phyloP scores from a whole-genome alignment of 1,140 invertebrate genomes.

The Drosophila kurseongensis region DNA sequence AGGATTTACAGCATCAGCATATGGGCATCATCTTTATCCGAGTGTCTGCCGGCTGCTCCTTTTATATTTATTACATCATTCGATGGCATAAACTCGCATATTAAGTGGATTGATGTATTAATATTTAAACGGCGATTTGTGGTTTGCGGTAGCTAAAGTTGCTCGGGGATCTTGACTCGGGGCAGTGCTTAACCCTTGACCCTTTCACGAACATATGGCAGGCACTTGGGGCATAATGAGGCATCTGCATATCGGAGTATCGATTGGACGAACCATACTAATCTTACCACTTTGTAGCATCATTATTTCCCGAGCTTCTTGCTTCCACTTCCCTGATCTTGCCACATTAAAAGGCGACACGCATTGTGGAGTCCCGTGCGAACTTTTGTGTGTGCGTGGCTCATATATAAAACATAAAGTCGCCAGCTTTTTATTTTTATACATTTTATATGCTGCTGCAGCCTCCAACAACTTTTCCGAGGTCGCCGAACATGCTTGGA shows the following conservation, averaged over 20 bases:
- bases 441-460: conserved; percentile 57
- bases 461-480: conserved; percentile 34
- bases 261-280: neutral
- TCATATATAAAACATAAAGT: conserved; percentile 82
- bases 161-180: conserved; percentile 21
- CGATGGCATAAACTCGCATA: conserved; percentile 76
- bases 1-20: conserved; percentile 56
- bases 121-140: conserved; percentile 82
- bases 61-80: conserved; percentile 82
- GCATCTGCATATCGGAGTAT: conserved; percentile 13
- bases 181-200: conserved; percentile 34
- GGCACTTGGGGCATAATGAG: conserved; percentile 20
- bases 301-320: neutral
- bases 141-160: conserved; percentile 40
- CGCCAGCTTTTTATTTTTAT: conserved; percentile 49
- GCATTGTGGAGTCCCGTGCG: conserved; percentile 30
- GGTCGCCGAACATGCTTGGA: conserved; percentile 67
- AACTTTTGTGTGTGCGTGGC: conserved; percentile 58
- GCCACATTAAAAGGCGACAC: conserved; percentile 48
- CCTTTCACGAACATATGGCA: conserved; percentile 46
- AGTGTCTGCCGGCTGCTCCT: conserved; percentile 46
- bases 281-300: conserved; percentile 14
- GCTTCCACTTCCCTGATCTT: neutral
- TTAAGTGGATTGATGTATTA: conserved; percentile 84
- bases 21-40: conserved; percentile 47